phyloP scores from a whole-genome alignment of 2,797 vertebrate species.

The Eulemur rubriventer region DNA sequence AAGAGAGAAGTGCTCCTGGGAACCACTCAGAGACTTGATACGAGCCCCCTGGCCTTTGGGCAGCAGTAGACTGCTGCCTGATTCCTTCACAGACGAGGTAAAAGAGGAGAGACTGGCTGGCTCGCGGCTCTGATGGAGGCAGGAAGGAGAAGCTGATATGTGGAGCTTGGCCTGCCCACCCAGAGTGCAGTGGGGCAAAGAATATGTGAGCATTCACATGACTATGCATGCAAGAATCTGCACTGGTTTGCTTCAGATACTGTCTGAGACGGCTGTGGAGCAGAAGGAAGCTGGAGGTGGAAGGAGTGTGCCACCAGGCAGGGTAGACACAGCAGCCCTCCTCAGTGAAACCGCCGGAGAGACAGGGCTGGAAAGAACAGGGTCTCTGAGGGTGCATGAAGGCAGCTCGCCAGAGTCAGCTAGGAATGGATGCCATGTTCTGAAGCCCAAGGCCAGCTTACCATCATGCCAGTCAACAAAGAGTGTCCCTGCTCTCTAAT shows the following conservation, averaged over 20 bases:
- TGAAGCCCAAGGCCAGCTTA: neutral
- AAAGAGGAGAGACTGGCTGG: neutral
- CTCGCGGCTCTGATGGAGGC: neutral
- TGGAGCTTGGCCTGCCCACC: neutral
- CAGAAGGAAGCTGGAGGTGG: neutral
- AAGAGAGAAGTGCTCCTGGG: neutral
- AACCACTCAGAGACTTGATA: neutral
- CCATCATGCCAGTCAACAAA: fast-evolving
- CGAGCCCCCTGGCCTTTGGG: neutral
- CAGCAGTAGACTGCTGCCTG: neutral
- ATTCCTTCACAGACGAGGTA: neutral
- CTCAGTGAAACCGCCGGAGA: neutral
- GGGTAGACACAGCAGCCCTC: fast-evolving
- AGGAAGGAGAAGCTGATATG: neutral
- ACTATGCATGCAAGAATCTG: neutral
- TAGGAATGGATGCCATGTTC: fast-evolving
- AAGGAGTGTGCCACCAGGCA: neutral
- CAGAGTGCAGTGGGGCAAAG: neutral
- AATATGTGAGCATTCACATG: neutral
- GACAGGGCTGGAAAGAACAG: neutral
- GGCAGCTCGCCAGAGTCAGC: neutral
- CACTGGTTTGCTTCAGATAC: neutral
- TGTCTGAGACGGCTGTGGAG: neutral
- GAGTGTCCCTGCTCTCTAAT: neutral
- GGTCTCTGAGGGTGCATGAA: neutral